Evolutionary conservation across 2,797 vertebrate genomes (phyloP).

Genomic region (Pristis pectinata): DNA sequence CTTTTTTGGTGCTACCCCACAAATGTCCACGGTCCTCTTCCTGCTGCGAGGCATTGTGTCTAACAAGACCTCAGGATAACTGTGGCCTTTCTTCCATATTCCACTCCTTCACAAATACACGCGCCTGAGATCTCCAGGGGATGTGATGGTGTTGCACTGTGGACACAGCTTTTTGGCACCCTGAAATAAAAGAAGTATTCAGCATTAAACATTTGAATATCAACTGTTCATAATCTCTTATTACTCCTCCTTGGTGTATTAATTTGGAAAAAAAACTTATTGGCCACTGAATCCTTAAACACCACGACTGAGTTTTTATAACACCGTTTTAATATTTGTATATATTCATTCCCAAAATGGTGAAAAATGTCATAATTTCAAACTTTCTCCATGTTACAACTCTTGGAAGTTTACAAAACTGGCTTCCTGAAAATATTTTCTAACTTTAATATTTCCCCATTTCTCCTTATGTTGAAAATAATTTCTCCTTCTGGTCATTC

Average conservation of each 20-base stretch:
- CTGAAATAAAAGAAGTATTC: constrained; percentile 53
- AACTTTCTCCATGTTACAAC: neutral
- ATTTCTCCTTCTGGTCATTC: neutral
- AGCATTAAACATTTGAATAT: neutral
- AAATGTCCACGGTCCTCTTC: constrained; percentile 45
- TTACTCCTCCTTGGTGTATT: neutral
- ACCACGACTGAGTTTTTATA: neutral
- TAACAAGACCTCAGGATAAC: constrained; percentile 39
- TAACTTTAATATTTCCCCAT: neutral
- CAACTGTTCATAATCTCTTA: neutral
- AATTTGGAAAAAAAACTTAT: neutral
- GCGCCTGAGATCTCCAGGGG: constrained; percentile 91
- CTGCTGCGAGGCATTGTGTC: constrained; percentile 39
- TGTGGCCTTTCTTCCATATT: constrained; percentile 33
- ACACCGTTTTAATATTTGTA: neutral
- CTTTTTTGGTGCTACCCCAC: constrained; percentile 37
- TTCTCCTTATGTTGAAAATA: neutral
- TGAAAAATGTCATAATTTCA: neutral
- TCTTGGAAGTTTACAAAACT: neutral
- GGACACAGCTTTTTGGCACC: constrained; percentile 99
- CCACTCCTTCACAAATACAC: constrained; percentile 89
- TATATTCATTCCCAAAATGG: neutral
- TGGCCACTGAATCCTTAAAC: neutral
- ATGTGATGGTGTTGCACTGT: constrained; percentile 99
- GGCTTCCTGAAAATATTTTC: neutral